A percentile compares a stretch with the other conserved stretches of the same genome.
phyloP scores from a whole-genome alignment of 2,113 vertebrate species.

The Chionodraco myersi region DNA sequence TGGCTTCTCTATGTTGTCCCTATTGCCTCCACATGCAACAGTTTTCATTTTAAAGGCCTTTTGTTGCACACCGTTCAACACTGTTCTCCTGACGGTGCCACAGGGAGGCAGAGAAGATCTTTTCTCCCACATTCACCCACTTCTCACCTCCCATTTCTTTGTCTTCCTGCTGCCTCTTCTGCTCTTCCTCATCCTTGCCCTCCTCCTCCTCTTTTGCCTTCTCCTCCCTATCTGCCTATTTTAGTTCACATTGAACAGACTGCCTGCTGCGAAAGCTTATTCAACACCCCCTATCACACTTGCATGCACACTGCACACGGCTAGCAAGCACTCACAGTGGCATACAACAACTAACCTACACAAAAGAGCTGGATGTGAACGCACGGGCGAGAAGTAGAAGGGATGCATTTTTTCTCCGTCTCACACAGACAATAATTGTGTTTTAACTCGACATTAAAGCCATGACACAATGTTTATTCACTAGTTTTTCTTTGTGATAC shows the following conservation, averaged over 20 bases:
- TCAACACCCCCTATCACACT: conserved; percentile 22
- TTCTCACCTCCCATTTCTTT: conserved; percentile 38
- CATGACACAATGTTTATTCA: conserved; percentile 8
- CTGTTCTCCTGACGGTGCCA: conserved; percentile 34
- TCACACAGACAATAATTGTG: conserved; percentile 3
- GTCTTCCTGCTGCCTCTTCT: conserved; percentile 39
- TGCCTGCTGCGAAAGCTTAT: conserved; percentile 58
- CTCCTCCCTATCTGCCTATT: conserved; percentile 34
- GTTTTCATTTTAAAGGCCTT: conserved; percentile 28
- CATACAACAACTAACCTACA: conserved; percentile 5
- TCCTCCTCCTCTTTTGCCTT: conserved; percentile 27
- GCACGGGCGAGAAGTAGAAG: not conserved
- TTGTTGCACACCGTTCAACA: conserved; percentile 35
- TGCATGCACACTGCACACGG: not conserved
- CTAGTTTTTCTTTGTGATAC: conserved; percentile 6
- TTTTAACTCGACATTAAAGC: conserved; percentile 15
- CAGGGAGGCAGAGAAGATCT: conserved; percentile 31
- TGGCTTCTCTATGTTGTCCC: not conserved
- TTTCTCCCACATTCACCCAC: conserved; percentile 19
- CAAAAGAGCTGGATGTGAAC: not conserved
- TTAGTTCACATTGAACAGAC: conserved; percentile 45
- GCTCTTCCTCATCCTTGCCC: conserved; percentile 26
- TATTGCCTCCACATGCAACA: conserved; percentile 22
- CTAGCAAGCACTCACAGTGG: not conserved
- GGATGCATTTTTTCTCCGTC: not conserved